Base-by-base conservation (phyloP, 2,797 vertebrate genomes). In the Siniperca undulata region DNA sequence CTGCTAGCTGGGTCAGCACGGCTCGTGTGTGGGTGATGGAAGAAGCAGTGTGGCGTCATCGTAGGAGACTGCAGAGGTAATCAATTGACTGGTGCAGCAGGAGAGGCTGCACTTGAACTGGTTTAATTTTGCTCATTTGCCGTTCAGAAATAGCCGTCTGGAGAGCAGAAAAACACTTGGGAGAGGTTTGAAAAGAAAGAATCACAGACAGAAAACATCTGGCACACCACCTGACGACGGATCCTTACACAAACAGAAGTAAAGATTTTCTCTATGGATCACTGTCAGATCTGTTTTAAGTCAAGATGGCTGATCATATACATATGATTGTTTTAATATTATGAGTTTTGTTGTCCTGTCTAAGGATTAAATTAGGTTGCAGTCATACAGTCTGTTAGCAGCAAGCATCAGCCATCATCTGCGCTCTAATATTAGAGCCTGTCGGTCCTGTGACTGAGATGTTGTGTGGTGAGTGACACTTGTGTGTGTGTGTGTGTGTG, bases 371-470 rank as follows among this genome's bases (percentile, higher is more conserved):
- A 59, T 62, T 17, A n/a, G 44, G n/a, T 38, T 64, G 46, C 24
- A 60, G 64, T 24, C 46, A 4, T 7, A 27, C 56, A 55, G 50
- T 27, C 53, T 60, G 66, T 70, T 17, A 40, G 68, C 10, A 64
- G 24, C 10, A 14, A 55, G 64, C 76, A 60, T 58, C 59, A 27
- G 59, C 14, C 75, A 48, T 80, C 80, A 81, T 81, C 83, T 85
- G 81, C 8, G 34, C 34, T 74, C 86, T 93, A 89, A 92, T 90
- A 90, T 91, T 92, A 93, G 88, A 83, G 77, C 48, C 68, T 56
- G 69, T 38, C 55, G 56, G 88, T 91, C 83, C 79, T 91, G 81
- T 91, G 88, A 87, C 90, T 78, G 83, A 84, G 82, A 77, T n/a
- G 74, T 13, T 70, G 64, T 64, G 30, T 10, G 22, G 24, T 74